Evolutionary conservation across 2,888 invertebrate genomes (phyloP).

Genomic region (Drosophila incognita): DNA sequence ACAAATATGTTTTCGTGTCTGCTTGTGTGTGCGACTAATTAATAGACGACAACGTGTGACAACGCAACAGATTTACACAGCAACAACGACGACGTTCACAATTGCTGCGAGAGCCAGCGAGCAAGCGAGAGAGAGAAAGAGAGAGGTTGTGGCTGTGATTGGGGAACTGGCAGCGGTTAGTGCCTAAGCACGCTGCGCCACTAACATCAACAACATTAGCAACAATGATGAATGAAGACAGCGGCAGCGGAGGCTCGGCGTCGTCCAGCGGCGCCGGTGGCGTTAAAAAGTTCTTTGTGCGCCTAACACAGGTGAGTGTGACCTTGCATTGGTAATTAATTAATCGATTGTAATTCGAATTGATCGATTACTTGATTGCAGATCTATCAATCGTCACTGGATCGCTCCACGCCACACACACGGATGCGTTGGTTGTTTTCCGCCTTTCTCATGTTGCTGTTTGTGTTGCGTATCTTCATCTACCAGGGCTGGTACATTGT

Average conservation of each 20-base stretch:
- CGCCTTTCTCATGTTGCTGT: slow-evolving; percentile 89
- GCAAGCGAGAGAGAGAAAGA: slow-evolving; percentile 6
- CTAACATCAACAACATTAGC: slow-evolving; percentile 14
- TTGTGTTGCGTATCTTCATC: slow-evolving; percentile 92
- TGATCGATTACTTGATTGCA: slow-evolving; percentile 40
- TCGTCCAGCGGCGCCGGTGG: slow-evolving; percentile 79
- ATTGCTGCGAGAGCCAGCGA: slow-evolving; percentile 18
- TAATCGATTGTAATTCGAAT: background rate
- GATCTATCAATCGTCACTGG: slow-evolving; percentile 92
- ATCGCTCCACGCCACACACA: slow-evolving; percentile 93
- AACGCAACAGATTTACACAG: slow-evolving; percentile 5
- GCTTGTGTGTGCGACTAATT: slow-evolving; percentile 39
- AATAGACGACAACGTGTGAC: slow-evolving; percentile 31
- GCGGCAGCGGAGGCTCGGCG: slow-evolving; percentile 72
- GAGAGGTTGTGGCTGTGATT: slow-evolving; percentile 6
- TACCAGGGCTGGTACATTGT: slow-evolving; percentile 99
- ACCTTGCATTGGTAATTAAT: background rate
- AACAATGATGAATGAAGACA: slow-evolving; percentile 85
- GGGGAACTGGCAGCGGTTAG: slow-evolving; percentile 14
- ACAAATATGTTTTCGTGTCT: slow-evolving; percentile 48
- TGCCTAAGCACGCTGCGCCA: slow-evolving; percentile 27
- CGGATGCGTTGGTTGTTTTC: slow-evolving; percentile 93
- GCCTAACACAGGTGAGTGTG: slow-evolving; percentile 84
- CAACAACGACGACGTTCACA: slow-evolving; percentile 20
- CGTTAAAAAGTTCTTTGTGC: slow-evolving; percentile 83